Evolutionary conservation across 2,797 vertebrate species (phyloP), one percentile per base, ranked within the genome.

Genomic region (Cetoscarus ocellatus): DNA sequence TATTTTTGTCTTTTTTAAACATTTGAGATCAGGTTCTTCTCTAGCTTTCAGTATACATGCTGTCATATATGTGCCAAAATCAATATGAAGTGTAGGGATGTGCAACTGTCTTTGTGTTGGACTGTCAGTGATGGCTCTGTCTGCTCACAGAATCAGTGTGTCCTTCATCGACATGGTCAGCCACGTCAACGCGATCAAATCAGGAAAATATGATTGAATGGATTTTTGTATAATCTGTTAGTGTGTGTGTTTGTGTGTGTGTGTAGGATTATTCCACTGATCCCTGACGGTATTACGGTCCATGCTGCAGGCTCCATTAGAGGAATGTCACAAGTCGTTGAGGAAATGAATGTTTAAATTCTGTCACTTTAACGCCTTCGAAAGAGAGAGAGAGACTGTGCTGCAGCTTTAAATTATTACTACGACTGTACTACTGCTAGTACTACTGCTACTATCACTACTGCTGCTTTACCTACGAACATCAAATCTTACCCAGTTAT

Each of bases 181-280:
- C 67, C 57, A 66, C 45, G 52, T 55, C 38, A 42, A 44, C 45
- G 48, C 15, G 52, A 60, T 48, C 10, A 67, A 77, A 69, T 48
- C 49, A 55, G 49, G 43, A 71, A 19, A 61, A 61, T 51, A 69
- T 54, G 36, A 77, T 66, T 60, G 64, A 75, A 44, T 75, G 57
- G 27, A 54, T 17, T 45, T 45, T 18, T 17, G 19, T 58, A 7
- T 51, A 61, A 64, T 73, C 17, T n/a, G 0, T 47, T 13, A 47
- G 51, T 55, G n/a, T 61, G 12, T 60, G 3, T 55, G 15, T 27
- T 17, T 52, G 51, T 35, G 36, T 36, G 15, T 55, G 58, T 48
- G 48, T 51, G 27, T 61, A 47, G n/a, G 52, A 19, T 19, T 64
- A 58, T 60, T 75, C 58, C 61, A 14, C 63, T 70, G 43, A 67